phyloP scores from a whole-genome alignment of 2,888 invertebrate species.

The Sympetrum striolatum region DNA sequence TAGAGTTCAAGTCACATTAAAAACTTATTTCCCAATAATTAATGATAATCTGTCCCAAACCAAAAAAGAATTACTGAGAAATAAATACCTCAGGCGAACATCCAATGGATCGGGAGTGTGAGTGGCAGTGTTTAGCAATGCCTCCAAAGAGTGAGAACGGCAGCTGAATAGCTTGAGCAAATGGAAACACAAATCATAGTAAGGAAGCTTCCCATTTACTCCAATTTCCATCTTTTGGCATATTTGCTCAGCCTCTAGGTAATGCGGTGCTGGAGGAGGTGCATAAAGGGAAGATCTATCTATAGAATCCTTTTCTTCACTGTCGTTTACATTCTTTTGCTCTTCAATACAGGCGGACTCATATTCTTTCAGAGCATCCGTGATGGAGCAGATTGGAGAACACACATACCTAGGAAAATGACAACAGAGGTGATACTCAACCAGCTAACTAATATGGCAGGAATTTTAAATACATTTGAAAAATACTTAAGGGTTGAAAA shows the following conservation, averaged over 20 bases:
- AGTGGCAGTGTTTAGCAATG: conserved; percentile 74
- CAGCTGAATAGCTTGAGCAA: conserved; percentile 78
- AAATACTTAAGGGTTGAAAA: too few relatives aligned
- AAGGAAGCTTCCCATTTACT: conserved; percentile 52
- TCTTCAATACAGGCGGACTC: conserved; percentile 68
- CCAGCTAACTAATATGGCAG: too few relatives aligned
- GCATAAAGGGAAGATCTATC: conserved; percentile 46
- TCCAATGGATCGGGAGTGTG: conserved; percentile 83
- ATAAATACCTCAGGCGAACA: conserved; percentile 73
- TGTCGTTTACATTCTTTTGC: conserved; percentile 53
- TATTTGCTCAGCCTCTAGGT: conserved; percentile 53
- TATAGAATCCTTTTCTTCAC: conserved; percentile 54
- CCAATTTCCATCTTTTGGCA: conserved; percentile 54
- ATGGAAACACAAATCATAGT: conserved; percentile 80
- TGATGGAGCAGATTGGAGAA: conserved; percentile 73
- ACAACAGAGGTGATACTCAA: neutral
- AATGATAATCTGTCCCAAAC: neutral
- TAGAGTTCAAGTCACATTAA: too few relatives aligned
- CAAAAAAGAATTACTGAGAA: neutral
- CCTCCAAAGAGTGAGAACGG: conserved; percentile 69
- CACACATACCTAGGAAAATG: conserved; percentile 68
- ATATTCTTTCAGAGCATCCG: conserved; percentile 75
- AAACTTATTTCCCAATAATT: too few relatives aligned
- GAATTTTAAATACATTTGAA: too few relatives aligned
- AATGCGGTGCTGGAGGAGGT: conserved; percentile 46